Evolutionary conservation across 1,140 invertebrate species (phyloP).

Genomic region (Ceratosolen solmsi): DNA sequence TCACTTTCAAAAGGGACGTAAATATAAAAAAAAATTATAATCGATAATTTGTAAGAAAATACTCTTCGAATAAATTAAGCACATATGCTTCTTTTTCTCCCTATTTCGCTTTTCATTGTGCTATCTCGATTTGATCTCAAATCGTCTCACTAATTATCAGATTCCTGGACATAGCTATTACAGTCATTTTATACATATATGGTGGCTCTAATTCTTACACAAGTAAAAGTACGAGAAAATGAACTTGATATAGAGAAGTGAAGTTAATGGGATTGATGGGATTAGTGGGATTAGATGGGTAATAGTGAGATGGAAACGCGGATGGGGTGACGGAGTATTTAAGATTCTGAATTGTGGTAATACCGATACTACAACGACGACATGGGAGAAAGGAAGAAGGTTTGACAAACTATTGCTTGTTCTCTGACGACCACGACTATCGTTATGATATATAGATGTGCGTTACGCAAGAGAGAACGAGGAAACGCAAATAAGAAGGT

Average conservation of each 20-base stretch:
- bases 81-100: conserved; percentile 14
- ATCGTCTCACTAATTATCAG: conserved; percentile 34
- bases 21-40: not conserved
- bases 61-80: conserved; percentile 46
- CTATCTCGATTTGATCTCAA: not conserved
- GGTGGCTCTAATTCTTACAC: not conserved
- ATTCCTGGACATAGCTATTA: not conserved
- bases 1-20: not conserved
- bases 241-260: no score
- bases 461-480: conserved; percentile 48
- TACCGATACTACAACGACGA: not conserved
- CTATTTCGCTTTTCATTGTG: conserved; percentile 8
- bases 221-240: not conserved
- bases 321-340: not conserved
- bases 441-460: conserved; percentile 42
- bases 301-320: not conserved
- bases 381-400: not conserved
- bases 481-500: conserved; percentile 32
- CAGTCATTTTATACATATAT: not conserved
- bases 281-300: no score
- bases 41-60: not conserved
- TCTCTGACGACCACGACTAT: no score
- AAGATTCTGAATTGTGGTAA: conserved; percentile 32
- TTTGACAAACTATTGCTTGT: conserved; percentile 42
- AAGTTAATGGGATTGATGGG: no score